Conservation (phyloP, 2,797 vertebrate genomes). For the Erithacus rubecula region DNA sequence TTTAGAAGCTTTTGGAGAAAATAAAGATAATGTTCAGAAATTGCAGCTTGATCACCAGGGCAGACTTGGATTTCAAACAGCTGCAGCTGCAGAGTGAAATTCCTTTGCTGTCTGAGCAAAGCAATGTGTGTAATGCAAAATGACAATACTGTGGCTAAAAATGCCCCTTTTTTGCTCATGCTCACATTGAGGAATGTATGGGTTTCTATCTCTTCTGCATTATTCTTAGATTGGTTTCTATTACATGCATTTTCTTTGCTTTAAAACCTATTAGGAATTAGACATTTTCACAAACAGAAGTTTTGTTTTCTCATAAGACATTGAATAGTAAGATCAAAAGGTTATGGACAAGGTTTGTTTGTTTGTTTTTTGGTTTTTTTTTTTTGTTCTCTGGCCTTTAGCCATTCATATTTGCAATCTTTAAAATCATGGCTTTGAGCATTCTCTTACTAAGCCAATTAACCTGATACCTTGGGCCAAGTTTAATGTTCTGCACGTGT, state of each 20-base stretch:
- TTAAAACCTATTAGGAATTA: neutral
- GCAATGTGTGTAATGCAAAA: neutral
- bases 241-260: neutral
- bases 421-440: neutral
- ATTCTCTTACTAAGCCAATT: neutral
- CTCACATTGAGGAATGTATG: neutral
- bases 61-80: neutral
- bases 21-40: neutral
- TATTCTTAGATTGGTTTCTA: slow-evolving; percentile 1
- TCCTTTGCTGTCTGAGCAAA: neutral
- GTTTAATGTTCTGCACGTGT: neutral
- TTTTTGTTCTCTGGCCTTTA: neutral
- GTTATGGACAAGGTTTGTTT: neutral
- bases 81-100: neutral
- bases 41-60: neutral
- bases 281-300: neutral
- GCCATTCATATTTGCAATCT: neutral
- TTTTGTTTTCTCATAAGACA: neutral
- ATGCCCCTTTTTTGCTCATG: neutral
- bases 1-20: neutral
- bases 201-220: neutral
- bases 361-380: neutral
- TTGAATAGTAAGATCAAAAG: neutral
- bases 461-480: neutral
- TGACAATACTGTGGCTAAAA: slow-evolving; percentile 23